phyloP scores from a whole-genome alignment of 2,113 vertebrate genomes.

The Macheiramphus alcinus region DNA sequence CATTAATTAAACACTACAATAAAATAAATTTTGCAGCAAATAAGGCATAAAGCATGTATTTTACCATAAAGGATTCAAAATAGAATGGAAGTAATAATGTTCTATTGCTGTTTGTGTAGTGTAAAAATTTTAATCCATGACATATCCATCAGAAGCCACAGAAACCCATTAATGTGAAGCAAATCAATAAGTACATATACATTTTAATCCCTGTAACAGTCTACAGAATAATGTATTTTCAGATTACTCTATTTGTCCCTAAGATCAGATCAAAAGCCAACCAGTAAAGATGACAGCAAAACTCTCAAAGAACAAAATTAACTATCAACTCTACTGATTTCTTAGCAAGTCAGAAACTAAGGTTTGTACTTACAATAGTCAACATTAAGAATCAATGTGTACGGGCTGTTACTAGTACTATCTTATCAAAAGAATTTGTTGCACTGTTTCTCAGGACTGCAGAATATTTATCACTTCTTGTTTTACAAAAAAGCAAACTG shows the following conservation, averaged over 20 bases:
- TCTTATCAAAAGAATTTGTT: background rate
- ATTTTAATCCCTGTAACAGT: slow-evolving; percentile 1
- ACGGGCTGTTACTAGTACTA: background rate
- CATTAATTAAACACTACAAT: slow-evolving; percentile 69
- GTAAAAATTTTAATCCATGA: slow-evolving; percentile 21
- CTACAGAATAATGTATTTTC: background rate
- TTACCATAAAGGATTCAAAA: slow-evolving; percentile 54
- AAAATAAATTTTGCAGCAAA: slow-evolving; percentile 70
- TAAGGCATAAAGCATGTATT: slow-evolving; percentile 64
- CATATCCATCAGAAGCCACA: background rate
- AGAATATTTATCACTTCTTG: background rate
- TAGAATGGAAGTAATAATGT: slow-evolving; percentile 38
- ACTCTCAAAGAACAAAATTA: background rate
- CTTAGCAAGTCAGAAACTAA: background rate
- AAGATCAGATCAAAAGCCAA: background rate
- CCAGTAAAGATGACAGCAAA: background rate
- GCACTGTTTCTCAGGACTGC: background rate
- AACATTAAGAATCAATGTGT: background rate
- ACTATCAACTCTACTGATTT: background rate
- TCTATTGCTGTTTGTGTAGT: background rate
- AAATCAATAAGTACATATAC: background rate
- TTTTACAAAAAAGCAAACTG: background rate
- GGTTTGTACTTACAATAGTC: background rate
- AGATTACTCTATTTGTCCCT: background rate
- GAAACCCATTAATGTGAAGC: background rate